Evolutionary conservation across 2,113 vertebrate genomes (phyloP).

Genomic region (Corythornis cristatus): DNA sequence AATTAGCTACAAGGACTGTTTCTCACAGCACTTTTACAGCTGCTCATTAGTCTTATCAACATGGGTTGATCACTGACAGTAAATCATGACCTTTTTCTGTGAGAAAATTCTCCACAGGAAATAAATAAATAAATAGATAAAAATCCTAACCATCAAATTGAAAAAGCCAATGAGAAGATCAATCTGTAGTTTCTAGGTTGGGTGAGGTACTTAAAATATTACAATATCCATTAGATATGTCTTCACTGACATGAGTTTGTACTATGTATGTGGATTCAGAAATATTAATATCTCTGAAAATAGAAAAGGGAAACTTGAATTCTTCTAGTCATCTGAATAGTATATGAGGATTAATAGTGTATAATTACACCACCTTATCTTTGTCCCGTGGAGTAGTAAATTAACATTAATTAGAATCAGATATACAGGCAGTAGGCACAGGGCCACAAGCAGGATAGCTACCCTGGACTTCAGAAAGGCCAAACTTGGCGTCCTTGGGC

Average conservation of each 20-base stretch:
- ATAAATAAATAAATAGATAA: no score
- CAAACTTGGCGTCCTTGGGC: no score
- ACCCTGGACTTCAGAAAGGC: no score
- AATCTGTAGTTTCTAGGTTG: not conserved
- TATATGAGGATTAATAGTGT: not conserved
- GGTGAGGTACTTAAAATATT: not conserved
- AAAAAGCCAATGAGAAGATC: not conserved
- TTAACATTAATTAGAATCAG: not conserved
- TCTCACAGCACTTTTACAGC: no score
- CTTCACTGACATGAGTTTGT: not conserved
- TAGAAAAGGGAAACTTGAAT: not conserved
- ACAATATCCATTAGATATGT: not conserved
- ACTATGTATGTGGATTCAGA: not conserved
- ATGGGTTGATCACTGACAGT: no score
- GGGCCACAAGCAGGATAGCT: no score
- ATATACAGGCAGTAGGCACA: no score
- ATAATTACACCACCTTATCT: not conserved
- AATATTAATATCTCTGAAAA: not conserved
- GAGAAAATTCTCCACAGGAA: no score
- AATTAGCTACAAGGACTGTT: no score
- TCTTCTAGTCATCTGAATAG: not conserved
- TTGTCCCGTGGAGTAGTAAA: not conserved
- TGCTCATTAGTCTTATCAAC: no score
- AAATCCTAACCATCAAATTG: not conserved
- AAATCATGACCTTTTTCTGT: no score